A percentile compares a stretch with the other conserved stretches of the same genome.
phyloP scores from a whole-genome alignment of 37 sponge, comb jelly and placozoan genomes.

The Amphimedon queenslandica region DNA sequence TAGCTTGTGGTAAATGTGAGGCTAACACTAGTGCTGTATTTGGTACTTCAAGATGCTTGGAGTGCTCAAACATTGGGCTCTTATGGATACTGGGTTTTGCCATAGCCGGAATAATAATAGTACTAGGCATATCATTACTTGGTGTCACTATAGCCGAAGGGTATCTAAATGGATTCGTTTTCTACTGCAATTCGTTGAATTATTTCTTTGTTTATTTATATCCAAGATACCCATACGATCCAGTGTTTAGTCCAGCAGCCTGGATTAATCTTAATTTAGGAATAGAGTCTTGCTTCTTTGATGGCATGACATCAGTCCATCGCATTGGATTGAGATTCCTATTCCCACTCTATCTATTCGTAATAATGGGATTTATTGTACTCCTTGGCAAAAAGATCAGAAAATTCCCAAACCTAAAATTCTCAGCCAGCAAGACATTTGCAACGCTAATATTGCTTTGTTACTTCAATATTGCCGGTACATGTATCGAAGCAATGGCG shows the following conservation, averaged over 20 bases:
- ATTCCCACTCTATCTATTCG: conserved; percentile 30
- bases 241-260: neutral
- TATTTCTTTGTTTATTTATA: conserved; percentile 2
- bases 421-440: conserved; percentile 20
- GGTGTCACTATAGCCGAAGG: conserved; percentile 18
- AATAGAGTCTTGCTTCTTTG: conserved; percentile 33
- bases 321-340: conserved; percentile 13
- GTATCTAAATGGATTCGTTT: conserved; percentile 27
- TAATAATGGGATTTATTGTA: conserved; percentile 11
- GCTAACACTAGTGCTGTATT: conserved; percentile 10
- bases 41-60: conserved; percentile 6
- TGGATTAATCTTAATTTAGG: conserved; percentile 15
- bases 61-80: conserved; percentile 11
- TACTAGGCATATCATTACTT: neutral
- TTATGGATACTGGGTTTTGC: conserved; percentile 2
- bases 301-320: conserved; percentile 9
- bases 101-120: conserved; percentile 9
- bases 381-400: neutral
- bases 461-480: conserved; percentile 19
- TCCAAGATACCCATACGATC: neutral
- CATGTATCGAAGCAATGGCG: conserved; percentile 10
- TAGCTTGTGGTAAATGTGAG: conserved; percentile 17
- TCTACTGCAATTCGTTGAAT: conserved; percentile 20
- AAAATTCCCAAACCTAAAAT: neutral
- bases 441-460: conserved; percentile 33